A percentile compares a stretch with the other conserved stretches of the same genome.
Evolutionary conservation across 2,113 vertebrate genomes (phyloP).

Genomic region (Thamnophis sirtalis): DNA sequence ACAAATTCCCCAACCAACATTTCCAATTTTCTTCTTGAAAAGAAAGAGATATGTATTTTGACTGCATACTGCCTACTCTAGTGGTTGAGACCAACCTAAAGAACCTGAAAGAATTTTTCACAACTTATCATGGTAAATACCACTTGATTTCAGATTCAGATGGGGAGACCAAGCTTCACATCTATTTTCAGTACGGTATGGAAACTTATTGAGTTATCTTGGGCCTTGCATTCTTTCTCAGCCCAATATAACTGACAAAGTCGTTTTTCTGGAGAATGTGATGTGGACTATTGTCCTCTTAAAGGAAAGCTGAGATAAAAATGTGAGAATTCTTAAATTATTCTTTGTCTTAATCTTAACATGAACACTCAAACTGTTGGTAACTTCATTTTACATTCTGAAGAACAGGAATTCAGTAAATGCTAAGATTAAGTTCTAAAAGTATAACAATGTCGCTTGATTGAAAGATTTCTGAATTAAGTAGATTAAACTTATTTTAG

Average conservation of each 20-base stretch:
- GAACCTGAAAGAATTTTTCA: neutral
- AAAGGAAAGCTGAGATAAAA: neutral
- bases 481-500: neutral
- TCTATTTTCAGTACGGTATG: neutral
- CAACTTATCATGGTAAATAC: neutral
- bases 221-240: neutral
- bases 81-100: neutral
- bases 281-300: neutral
- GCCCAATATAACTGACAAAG: neutral
- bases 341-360: neutral
- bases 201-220: neutral
- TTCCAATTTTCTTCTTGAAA: neutral
- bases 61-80: neutral
- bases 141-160: neutral
- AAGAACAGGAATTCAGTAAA: neutral
- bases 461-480: neutral
- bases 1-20: neutral
- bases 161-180: neutral
- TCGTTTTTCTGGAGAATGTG: neutral
- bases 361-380: neutral
- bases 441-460: neutral
- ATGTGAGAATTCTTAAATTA: neutral
- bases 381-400: neutral
- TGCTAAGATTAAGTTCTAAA: neutral
- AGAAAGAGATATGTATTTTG: neutral